These are phyloP conservation scores for Diploscapter pachys DNA, from an alignment of 1,140 invertebrate genomes.

Conservation along the genomic window DNA sequence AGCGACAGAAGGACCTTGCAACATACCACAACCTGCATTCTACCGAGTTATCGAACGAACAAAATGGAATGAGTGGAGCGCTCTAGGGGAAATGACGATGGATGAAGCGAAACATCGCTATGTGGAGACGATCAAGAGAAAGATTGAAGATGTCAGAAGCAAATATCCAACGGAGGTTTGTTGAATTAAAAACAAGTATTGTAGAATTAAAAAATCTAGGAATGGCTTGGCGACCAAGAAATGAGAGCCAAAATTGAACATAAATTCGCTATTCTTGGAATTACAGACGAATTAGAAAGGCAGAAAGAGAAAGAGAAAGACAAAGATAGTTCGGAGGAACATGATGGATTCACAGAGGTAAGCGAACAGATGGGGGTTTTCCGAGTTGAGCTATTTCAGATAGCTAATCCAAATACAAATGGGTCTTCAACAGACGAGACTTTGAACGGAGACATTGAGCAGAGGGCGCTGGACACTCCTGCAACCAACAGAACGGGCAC, in stretches of 20 bases:
- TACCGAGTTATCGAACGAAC: constrained; percentile 84
- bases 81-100: constrained; percentile 72
- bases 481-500: not conserved
- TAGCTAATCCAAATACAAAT: no score
- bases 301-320: not conserved
- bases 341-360: not conserved
- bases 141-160: constrained; percentile 19
- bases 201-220: constrained; percentile 11
- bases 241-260: not conserved
- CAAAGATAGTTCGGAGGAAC: not conserved
- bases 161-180: constrained; percentile 19
- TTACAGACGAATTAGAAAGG: constrained; percentile 8
- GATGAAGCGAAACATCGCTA: constrained; percentile 84
- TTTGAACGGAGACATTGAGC: no score
- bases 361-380: not conserved
- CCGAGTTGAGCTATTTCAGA: no score
- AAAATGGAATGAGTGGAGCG: constrained; percentile 85
- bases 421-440: no score
- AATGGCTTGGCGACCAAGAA: not conserved
- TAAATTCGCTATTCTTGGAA: not conserved
- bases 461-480: no score
- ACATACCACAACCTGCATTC: constrained; percentile 74
- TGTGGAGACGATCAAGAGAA: constrained; percentile 66
- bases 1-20: constrained; percentile 81
- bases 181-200: constrained; percentile 13